phyloP scores from a whole-genome alignment of 2,113 vertebrate genomes.

The Scomber japonicus region DNA sequence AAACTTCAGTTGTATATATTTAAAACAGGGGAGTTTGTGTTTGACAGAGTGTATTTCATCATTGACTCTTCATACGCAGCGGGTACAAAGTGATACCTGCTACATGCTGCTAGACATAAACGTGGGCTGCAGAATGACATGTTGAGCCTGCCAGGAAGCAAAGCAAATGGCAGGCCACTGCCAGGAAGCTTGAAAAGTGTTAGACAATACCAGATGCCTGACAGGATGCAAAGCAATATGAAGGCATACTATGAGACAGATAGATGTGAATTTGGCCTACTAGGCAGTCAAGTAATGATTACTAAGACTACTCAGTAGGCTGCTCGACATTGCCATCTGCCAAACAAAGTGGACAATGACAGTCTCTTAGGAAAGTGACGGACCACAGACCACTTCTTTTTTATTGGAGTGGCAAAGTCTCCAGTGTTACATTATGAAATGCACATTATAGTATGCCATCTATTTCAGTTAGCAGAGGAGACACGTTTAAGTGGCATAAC shows the following conservation, averaged over 20 bases:
- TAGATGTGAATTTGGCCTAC: slow-evolving; percentile 33
- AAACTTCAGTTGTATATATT: not conserved
- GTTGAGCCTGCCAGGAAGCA: slow-evolving; percentile 38
- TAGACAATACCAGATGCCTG: slow-evolving; percentile 61
- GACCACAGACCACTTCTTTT: not conserved
- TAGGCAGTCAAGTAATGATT: slow-evolving; percentile 25
- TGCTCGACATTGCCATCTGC: slow-evolving; percentile 41
- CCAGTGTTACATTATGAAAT: slow-evolving; percentile 19
- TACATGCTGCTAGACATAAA: slow-evolving; percentile 42
- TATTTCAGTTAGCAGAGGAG: slow-evolving; percentile 32
- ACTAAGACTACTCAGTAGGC: slow-evolving; percentile 22
- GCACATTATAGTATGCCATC: not conserved
- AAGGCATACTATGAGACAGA: slow-evolving; percentile 15
- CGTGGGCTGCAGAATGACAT: slow-evolving; percentile 23
- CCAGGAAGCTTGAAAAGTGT: slow-evolving; percentile 35
- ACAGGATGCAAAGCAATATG: slow-evolving; percentile 24
- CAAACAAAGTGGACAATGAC: slow-evolving; percentile 12
- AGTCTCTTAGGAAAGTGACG: slow-evolving; percentile 3
- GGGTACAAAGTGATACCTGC: slow-evolving; percentile 50
- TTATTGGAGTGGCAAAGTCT: slow-evolving; percentile 1
- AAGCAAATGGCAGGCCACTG: slow-evolving; percentile 28
- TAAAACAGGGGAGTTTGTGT: not conserved
- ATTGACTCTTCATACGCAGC: slow-evolving; percentile 39
- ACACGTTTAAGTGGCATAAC: slow-evolving; percentile 16
- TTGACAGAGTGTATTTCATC: slow-evolving; percentile 34